Evolutionary conservation across 1,140 invertebrate genomes (phyloP), one percentile per base, ranked within the genome.

Genomic region (Sitodiplosis mosellana): DNA sequence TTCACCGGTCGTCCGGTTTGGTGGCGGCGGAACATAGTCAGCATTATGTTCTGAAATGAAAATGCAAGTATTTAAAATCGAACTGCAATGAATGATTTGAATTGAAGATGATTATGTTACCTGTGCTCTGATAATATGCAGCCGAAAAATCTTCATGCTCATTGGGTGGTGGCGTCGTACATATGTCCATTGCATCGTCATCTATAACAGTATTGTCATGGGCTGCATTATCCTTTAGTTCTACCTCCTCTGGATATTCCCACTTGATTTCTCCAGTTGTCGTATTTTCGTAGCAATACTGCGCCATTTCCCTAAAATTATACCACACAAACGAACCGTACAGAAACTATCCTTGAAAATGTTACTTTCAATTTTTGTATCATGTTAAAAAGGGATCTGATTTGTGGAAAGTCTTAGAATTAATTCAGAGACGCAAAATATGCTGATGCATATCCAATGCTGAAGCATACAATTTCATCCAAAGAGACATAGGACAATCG

Each of bases 271-370:
- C 69, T 10, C 72, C 73, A 20, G 68, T 75, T 34, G 54, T 55
- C 47, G 67, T 58, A 60, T 80, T 76, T 54, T 69, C 71, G 65
- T 81, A 82, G 66, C 69, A 79, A 65, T 82, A 82, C 50, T 76
- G 69, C 61, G 77, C 80, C 70, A 77, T 72, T 52, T 66, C 67
- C 61, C 78, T 81, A 72, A 59, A 74, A 69, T 40, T 61, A 68
- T 59, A 64, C 57, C 56, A 60, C 61, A 57, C 62, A 63, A 58
- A 59, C 19, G 14, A 15, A 48, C 33, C 42, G 22, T 36, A 36
- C 20, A 49, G 42, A 49, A 45, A 45, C 14, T 27, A 5, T 27
- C 10, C 27, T 27, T 27, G 4, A 27, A 3, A 27, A 27, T 27
- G 3, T 27, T 27, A 10, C 10, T 27, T 27, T 27, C 27, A 27